Evolutionary conservation across 2,113 vertebrate species (phyloP).

Genomic region (Neogobius melanostomus): DNA sequence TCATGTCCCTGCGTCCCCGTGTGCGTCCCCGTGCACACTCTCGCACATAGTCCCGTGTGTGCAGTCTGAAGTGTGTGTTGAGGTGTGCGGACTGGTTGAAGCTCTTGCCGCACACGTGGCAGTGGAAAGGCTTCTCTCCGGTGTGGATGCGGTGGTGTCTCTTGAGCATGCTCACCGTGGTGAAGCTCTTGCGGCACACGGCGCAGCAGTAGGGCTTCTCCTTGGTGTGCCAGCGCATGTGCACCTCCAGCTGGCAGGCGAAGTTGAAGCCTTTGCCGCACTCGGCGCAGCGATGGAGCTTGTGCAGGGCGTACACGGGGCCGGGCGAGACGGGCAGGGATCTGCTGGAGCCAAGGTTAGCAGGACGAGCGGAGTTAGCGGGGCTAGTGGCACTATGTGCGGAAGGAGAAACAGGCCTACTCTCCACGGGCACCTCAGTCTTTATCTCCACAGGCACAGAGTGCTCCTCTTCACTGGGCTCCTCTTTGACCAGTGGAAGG

Average conservation of each 20-base stretch:
- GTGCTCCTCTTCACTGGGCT: constrained; percentile 26
- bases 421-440: constrained; percentile 17
- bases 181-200: constrained; percentile 70
- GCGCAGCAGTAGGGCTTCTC: constrained; percentile 70
- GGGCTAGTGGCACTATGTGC: neutral
- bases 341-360: constrained; percentile 18
- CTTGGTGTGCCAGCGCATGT: constrained; percentile 76
- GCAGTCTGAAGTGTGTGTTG: constrained; percentile 72
- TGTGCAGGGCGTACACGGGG: constrained; percentile 44
- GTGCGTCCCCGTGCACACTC: too few species aligned
- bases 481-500: constrained; percentile 54
- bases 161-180: constrained; percentile 72
- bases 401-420: constrained; percentile 14
- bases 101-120: constrained; percentile 71
- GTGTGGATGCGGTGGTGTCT: constrained; percentile 74
- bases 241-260: constrained; percentile 72
- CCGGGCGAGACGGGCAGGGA: constrained; percentile 31
- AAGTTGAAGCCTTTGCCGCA: constrained; percentile 73
- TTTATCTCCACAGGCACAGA: constrained; percentile 26
- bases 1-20: too few species aligned
- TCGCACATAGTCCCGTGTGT: constrained; percentile 26
- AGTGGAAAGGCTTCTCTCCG: constrained; percentile 71
- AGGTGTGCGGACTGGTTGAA: constrained; percentile 74
- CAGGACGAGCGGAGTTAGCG: neutral
- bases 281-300: constrained; percentile 67